phyloP scores from a whole-genome alignment of 2,113 vertebrate species.

The Scophthalmus maximus region DNA sequence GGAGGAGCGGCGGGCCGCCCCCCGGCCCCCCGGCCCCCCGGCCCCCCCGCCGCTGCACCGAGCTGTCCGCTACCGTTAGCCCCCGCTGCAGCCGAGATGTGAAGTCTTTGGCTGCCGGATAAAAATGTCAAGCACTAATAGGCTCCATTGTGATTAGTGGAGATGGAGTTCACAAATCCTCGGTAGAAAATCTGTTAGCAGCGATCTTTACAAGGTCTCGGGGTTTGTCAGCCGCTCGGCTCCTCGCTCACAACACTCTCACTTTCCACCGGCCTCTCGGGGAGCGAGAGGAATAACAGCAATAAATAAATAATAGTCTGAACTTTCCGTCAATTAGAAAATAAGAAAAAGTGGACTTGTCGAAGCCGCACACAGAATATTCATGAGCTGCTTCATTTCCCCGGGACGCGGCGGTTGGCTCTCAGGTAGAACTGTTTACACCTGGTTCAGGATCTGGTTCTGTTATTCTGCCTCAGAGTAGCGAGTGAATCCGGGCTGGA shows the following conservation, averaged over 20 bases:
- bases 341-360: slow-evolving; percentile 62
- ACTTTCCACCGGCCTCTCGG: slow-evolving; percentile 30
- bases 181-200: slow-evolving; percentile 79
- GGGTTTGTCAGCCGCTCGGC: slow-evolving; percentile 59
- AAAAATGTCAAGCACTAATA: slow-evolving; percentile 86
- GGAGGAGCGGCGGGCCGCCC: slow-evolving; percentile 67
- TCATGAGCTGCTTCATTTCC: slow-evolving; percentile 70
- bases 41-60: slow-evolving; percentile 48
- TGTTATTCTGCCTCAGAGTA: slow-evolving; percentile 48
- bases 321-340: slow-evolving; percentile 81
- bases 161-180: slow-evolving; percentile 81
- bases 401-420: slow-evolving; percentile 57
- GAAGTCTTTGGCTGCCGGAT: slow-evolving; percentile 81
- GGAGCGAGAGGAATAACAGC: slow-evolving; percentile 40
- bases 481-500: slow-evolving; percentile 35
- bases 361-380: slow-evolving; percentile 66
- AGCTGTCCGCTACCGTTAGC: slow-evolving; percentile 76
- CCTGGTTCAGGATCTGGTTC: slow-evolving; percentile 45
- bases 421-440: slow-evolving; percentile 65
- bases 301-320: slow-evolving; percentile 81
- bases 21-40: slow-evolving; percentile 47
- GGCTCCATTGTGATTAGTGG: slow-evolving; percentile 85
- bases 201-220: slow-evolving; percentile 84
- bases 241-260: slow-evolving; percentile 39
- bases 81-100: slow-evolving; percentile 63